These are phyloP conservation scores for Lota lota DNA, from an alignment of 2,113 vertebrate genomes.

Conservation along the genomic window DNA sequence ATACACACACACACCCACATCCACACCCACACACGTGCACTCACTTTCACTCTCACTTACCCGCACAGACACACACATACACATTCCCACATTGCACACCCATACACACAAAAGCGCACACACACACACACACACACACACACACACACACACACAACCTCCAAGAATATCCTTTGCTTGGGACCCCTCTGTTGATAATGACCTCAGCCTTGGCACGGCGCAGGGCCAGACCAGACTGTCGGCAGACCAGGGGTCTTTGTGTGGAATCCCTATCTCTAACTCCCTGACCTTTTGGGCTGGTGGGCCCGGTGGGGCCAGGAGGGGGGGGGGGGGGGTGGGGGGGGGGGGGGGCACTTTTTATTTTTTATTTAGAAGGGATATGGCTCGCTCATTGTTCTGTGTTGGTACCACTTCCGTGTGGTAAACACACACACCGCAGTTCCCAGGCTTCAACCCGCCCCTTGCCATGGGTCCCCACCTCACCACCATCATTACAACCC, in stretches of 20 bases:
- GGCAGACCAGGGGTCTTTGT: constrained; percentile 70
- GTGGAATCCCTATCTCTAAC: constrained; percentile 70
- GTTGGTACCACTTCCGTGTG: constrained; percentile 78
- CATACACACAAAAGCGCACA: constrained; percentile 12
- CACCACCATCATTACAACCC: too few species aligned
- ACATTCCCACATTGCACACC: constrained; percentile 17
- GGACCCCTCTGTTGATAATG: constrained; percentile 68
- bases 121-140: constrained; percentile 27
- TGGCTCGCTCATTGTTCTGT: constrained; percentile 84
- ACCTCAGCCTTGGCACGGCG: constrained; percentile 72
- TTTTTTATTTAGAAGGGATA: constrained; percentile 70
- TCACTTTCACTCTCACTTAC: not conserved
- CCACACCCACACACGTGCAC: constrained; percentile 6
- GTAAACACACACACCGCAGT: constrained; percentile 82
- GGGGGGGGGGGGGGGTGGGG: constrained; percentile 24
- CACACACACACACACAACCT: constrained; percentile 46
- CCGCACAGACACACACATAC: constrained; percentile 18
- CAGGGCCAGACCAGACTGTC: constrained; percentile 67
- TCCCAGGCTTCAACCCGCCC: constrained; percentile 77
- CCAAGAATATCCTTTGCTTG: constrained; percentile 70
- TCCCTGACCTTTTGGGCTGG: constrained; percentile 63
- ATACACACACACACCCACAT: not conserved
- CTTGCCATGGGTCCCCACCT: constrained; percentile 52
- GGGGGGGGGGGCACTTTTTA: constrained; percentile 25
- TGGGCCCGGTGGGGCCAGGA: constrained; percentile 2